These are phyloP conservation scores for Platichthys flesus DNA, from an alignment of 2,113 vertebrate genomes.

Conservation along the genomic window DNA sequence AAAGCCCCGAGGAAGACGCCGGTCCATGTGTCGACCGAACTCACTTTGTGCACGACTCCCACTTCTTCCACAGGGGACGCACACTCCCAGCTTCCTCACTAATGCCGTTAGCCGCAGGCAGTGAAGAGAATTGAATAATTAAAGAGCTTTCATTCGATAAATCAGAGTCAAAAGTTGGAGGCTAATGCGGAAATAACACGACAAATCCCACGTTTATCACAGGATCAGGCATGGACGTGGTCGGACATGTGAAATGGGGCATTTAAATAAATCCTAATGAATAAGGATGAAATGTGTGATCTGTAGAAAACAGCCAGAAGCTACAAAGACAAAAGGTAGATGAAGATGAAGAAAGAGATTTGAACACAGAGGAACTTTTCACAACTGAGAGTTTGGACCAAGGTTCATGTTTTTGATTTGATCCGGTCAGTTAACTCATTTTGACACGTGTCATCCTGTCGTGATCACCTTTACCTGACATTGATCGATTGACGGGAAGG, in stretches of 20 bases:
- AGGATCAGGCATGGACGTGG: neutral
- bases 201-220: conserved; percentile 68
- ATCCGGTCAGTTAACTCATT: no score
- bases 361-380: conserved; percentile 38
- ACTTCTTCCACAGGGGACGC: conserved; percentile 24
- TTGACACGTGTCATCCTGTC: no score
- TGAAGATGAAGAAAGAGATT: no score
- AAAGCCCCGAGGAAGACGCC: conserved; percentile 13
- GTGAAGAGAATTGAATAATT: conserved; percentile 30
- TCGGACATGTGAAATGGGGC: neutral
- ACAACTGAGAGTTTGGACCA: conserved; percentile 64
- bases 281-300: neutral
- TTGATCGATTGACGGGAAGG: no score
- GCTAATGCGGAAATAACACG: conserved; percentile 35
- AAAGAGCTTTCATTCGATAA: conserved; percentile 20
- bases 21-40: conserved; percentile 3
- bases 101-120: conserved; percentile 42
- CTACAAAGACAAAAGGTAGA: conserved; percentile 77
- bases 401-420: neutral
- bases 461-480: no score
- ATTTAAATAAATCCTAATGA: neutral
- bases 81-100: conserved; percentile 32
- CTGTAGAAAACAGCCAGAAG: conserved; percentile 70
- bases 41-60: neutral
- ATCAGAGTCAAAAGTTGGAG: neutral